A percentile compares a stretch with the other conserved stretches of the same genome.
Conservation (phyloP, 1,140 invertebrate genomes). For the Nasonia giraulti region DNA sequence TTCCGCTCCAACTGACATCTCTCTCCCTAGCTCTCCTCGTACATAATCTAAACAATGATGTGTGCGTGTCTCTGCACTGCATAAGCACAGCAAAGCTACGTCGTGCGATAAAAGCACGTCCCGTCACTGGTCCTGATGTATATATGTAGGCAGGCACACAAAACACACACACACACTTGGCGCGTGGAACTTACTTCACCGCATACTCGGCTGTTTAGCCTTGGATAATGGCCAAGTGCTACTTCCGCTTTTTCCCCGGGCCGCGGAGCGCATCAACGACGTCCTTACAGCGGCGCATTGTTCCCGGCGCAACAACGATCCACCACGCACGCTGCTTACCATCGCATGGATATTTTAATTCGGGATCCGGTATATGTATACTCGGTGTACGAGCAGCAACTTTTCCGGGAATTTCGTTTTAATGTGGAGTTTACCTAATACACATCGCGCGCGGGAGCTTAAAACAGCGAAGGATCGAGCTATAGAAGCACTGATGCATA, state of each 20-base stretch:
- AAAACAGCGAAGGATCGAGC: background rate
- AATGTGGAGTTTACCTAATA: constrained; percentile 29
- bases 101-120: background rate
- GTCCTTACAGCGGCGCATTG: background rate
- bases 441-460: too few relatives aligned
- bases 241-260: background rate
- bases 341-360: constrained; percentile 10
- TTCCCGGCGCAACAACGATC: background rate
- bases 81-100: background rate
- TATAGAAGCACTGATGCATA: background rate
- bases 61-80: background rate
- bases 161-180: background rate
- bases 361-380: background rate
- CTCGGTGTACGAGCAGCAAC: background rate
- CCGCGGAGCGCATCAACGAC: background rate
- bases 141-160: background rate
- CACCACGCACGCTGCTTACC: too few relatives aligned
- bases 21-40: background rate
- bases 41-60: background rate
- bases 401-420: background rate
- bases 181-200: too few relatives aligned
- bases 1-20: background rate
- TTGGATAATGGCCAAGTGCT: constrained; percentile 33
- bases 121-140: too few relatives aligned
- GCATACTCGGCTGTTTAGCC: background rate